Evolutionary conservation across 2,113 vertebrate species (phyloP), one percentile per base, ranked within the genome.

Genomic region (Leptosomus discolor): DNA sequence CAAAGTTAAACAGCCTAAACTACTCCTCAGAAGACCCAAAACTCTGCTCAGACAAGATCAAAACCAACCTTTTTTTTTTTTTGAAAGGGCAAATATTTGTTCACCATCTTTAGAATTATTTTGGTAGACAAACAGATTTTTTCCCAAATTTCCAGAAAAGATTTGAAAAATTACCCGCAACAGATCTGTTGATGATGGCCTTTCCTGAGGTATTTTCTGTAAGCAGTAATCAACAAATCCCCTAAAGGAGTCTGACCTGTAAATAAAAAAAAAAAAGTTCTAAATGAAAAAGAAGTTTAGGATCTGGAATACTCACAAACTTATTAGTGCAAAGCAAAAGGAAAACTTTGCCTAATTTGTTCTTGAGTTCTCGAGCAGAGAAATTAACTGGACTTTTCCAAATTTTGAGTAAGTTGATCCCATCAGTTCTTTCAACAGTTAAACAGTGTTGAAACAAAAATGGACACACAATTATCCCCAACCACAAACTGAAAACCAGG

Each of bases 161-260:
- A 71, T 60, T 41, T 90, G 77, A 96, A 96, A 96, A 92, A 63
- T 99, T 99, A 99, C 99, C 98, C 98, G 98, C 98, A 99, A 98
- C 79, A 99, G 98, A 96, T 99, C 99, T 82, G 98, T 98, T 56
- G 99, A 99, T 8, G 99, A 99, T 87, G 99, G 99, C 97, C 99
- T 98, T 98, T 99, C 99, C 98, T 99, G 99, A 99, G 99, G 99
- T 99, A 99, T 99, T 98, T 99, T 99, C 98, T 99, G 99, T 98
- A 99, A 99, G 99, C 99, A 99, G 99, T 99, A 99, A 98, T 99
- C 99, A 94, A 99, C 99, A 96, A 99, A 99, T 98, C 98, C 99
- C 98, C 99, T 98, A 97, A 99, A 99, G 95, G 98, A 98, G 77
- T 99, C 98, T 84, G 99, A 99, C 99, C 99, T 99, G 97, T 69